A percentile compares a stretch with the other conserved stretches of the same genome.
Conservation (phyloP, 64 coral and sea anemone genomes). For the Actinia tenebrosa region DNA sequence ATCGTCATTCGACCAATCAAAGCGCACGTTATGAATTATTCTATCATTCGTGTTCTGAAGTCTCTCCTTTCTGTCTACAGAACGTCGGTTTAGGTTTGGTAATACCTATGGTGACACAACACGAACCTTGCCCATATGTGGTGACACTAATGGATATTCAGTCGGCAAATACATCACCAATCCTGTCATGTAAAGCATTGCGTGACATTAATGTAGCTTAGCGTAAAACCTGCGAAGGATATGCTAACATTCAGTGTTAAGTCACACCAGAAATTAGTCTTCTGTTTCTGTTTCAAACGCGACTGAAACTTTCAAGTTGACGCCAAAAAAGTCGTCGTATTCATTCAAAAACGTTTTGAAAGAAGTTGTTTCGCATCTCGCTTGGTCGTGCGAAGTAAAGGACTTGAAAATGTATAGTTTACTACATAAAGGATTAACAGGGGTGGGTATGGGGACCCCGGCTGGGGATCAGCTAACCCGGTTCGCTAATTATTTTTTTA, state of each 20-base stretch:
- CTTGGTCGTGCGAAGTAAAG: too few species aligned
- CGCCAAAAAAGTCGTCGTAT: too few species aligned
- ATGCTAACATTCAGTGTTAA: not conserved
- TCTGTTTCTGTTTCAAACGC: not conserved
- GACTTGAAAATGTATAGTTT: too few species aligned
- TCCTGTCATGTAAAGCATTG: conserved; percentile 61
- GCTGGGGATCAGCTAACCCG: too few species aligned
- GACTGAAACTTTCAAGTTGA: not conserved
- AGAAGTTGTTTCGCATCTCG: too few species aligned
- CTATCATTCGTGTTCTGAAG: not conserved
- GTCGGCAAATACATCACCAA: conserved; percentile 59
- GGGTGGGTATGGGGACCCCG: too few species aligned
- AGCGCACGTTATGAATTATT: too few species aligned
- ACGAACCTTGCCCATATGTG: conserved; percentile 68
- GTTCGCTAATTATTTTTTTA: too few species aligned
- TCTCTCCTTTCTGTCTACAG: conserved; percentile 17
- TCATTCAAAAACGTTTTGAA: too few species aligned
- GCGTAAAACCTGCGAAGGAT: not conserved
- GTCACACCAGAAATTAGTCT: not conserved
- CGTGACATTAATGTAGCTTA: not conserved
- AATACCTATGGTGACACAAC: conserved; percentile 90
- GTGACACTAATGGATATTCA: conserved; percentile 65
- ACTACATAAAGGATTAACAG: too few species aligned
- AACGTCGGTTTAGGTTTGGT: conserved; percentile 85
- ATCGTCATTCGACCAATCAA: too few species aligned